phyloP scores from a whole-genome alignment of 1,140 invertebrate genomes.

The Microplitis demolitor region DNA sequence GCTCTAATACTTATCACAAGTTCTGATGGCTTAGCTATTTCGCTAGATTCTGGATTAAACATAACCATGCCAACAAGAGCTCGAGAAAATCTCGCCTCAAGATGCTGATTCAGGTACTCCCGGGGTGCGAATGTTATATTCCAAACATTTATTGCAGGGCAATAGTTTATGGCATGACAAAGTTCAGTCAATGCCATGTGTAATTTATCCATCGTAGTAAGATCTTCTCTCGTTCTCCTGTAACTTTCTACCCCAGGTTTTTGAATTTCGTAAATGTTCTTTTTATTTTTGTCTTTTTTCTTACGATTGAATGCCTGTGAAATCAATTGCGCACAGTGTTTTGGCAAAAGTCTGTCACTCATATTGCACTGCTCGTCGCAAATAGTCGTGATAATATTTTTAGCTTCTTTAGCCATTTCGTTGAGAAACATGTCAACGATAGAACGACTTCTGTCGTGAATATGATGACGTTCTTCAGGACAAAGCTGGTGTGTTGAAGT shows the following conservation, averaged over 20 bases:
- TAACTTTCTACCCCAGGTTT: constrained; percentile 95
- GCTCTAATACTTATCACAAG: constrained; percentile 90
- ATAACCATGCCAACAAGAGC: constrained; percentile 97
- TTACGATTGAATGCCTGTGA: constrained; percentile 87
- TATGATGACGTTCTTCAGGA: constrained; percentile 97
- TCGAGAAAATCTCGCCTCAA: constrained; percentile 90
- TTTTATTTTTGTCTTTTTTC: constrained; percentile 91
- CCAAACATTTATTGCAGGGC: constrained; percentile 96
- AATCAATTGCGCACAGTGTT: constrained; percentile 90
- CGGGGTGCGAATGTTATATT: constrained; percentile 98
- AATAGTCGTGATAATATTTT: constrained; percentile 97
- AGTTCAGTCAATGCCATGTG: constrained; percentile 98
- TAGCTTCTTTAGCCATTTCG: constrained; percentile 98
- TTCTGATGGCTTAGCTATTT: constrained; percentile 98
- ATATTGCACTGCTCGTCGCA: constrained; percentile 96
- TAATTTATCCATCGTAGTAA: constrained; percentile 98
- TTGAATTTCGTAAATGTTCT: constrained; percentile 79
- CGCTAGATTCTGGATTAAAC: constrained; percentile 94
- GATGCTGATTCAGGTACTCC: constrained; percentile 95
- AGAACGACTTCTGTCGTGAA: constrained; percentile 91
- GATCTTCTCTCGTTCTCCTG: constrained; percentile 91
- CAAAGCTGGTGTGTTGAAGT: constrained; percentile 97
- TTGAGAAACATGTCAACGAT: constrained; percentile 97
- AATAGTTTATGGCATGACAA: constrained; percentile 97
- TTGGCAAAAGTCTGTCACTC: constrained; percentile 91